These are phyloP conservation scores for Ophioninae sp. DNA, from an alignment of 2,888 invertebrate genomes.

Conservation along the genomic window DNA sequence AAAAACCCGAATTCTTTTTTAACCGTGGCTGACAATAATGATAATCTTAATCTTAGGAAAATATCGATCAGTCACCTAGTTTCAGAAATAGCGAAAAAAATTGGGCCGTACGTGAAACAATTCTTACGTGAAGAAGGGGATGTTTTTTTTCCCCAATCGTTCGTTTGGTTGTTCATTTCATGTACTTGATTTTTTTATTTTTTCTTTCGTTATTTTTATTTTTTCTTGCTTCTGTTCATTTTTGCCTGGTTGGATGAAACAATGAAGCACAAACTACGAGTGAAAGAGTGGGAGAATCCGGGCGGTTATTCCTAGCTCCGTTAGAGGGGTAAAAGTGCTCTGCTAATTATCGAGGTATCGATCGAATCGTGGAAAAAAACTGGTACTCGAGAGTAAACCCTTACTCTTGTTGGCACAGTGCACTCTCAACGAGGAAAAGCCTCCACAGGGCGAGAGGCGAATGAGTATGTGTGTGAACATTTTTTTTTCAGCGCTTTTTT, in stretches of 20 bases:
- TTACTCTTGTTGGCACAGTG: constrained; percentile 62
- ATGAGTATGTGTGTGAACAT: constrained; percentile 31
- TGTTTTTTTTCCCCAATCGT: neutral
- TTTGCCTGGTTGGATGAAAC: constrained; percentile 48
- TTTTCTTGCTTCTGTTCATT: constrained; percentile 32
- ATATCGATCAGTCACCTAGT: too few species aligned
- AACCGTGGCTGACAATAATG: too few species aligned
- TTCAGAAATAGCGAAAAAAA: too few species aligned
- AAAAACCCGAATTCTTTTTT: too few species aligned
- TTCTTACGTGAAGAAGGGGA: too few species aligned
- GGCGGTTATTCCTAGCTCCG: constrained; percentile 55
- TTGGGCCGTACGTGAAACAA: too few species aligned
- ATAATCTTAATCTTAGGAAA: too few species aligned
- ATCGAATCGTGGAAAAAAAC: constrained; percentile 65
- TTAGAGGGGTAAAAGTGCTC: constrained; percentile 57
- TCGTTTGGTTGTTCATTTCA: constrained; percentile 42
- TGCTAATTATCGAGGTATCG: constrained; percentile 68
- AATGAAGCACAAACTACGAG: constrained; percentile 57
- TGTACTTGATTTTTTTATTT: constrained; percentile 20
- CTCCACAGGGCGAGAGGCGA: constrained; percentile 7
- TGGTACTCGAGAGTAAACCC: constrained; percentile 42
- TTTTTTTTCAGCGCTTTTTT: constrained; percentile 33
- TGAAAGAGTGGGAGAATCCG: constrained; percentile 12
- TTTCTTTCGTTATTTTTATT: constrained; percentile 6
- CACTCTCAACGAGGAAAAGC: constrained; percentile 33